Evolutionary conservation across 1,140 invertebrate genomes (phyloP), one percentile per base, ranked within the genome.

Genomic region (Trichoplusia ni): DNA sequence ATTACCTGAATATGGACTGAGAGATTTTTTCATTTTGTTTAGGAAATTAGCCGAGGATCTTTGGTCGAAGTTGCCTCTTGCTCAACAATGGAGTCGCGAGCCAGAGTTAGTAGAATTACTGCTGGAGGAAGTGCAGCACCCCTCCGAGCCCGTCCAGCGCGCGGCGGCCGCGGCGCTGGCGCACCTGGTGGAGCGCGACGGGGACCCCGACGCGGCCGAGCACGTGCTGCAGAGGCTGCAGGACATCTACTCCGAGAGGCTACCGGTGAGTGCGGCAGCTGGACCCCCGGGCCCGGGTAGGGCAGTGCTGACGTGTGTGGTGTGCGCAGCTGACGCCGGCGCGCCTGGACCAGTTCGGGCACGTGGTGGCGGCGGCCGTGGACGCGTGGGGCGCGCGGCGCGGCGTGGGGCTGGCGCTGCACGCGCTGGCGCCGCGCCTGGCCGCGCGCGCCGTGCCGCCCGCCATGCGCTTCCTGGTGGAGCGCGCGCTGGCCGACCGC

Each of bases 311-410:
- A 27, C 11, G 0, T 3, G 27, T 14, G 27, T 16, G 16, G 6
- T 21, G 11, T 47, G 0, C 1, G 19, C 79, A 95, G 93, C 93
- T 98, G 91, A 95, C 97, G 65, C 97, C 96, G 9, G 95, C 97
- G 3, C 94, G 95, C 81, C 84, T 97, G 42, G 98, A 99, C 88
- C 94, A 96, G 81, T 98, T 99, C 91, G 98, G 98, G 29, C 94
- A 98, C 38, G 94, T 97, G 72, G 91, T 98, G 11, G 94, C 95
- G 73, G 95, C 97, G 69, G 94, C 96, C 25, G 92, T 96, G 33
- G 98, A 99, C 86, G 94, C 94, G 65, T 99, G 97, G 97, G 94
- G 95, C 58, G 95, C 95, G 1, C 92, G 99, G 37, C 93, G 95
- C 69, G 98, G 98, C 11, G 95, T 98, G 44, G 98, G 96, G 0